Conservation (phyloP, 2,113 vertebrate genomes). For the Cyrtonyx montezumae region DNA sequence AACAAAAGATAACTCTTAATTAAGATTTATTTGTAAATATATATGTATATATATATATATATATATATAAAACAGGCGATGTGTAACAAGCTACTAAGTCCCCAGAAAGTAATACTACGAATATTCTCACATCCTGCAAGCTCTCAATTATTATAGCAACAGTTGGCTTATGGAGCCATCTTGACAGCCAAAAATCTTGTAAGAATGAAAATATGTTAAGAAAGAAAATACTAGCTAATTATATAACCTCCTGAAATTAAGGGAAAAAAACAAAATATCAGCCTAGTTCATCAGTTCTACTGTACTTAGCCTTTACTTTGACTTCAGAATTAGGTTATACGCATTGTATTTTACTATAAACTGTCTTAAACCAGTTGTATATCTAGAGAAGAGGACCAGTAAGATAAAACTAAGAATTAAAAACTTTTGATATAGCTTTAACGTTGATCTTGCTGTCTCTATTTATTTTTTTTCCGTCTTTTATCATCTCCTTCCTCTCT, state of each 20-base stretch:
- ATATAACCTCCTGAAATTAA: not conserved
- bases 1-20: not conserved
- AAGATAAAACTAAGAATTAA: not conserved
- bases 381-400: not conserved
- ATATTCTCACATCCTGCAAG: not conserved
- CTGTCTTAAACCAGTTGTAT: not conserved
- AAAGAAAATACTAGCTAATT: not conserved
- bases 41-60: accelerated
- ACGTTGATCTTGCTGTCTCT: not conserved
- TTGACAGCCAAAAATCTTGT: not conserved
- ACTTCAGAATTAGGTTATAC: not conserved
- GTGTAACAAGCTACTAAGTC: not conserved
- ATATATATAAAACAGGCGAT: not conserved
- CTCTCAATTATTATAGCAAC: not conserved
- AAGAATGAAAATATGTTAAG: not conserved
- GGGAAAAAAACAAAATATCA: not conserved
- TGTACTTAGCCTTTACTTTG: not conserved
- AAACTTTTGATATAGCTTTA: not conserved
- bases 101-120: not conserved
- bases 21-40: accelerated
- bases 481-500: not conserved
- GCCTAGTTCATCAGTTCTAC: not conserved
- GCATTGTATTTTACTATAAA: not conserved
- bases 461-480: not conserved
- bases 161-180: not conserved